These are phyloP conservation scores for Xanthorhoe designata DNA, from an alignment of 2,888 invertebrate species.

Conservation along the genomic window DNA sequence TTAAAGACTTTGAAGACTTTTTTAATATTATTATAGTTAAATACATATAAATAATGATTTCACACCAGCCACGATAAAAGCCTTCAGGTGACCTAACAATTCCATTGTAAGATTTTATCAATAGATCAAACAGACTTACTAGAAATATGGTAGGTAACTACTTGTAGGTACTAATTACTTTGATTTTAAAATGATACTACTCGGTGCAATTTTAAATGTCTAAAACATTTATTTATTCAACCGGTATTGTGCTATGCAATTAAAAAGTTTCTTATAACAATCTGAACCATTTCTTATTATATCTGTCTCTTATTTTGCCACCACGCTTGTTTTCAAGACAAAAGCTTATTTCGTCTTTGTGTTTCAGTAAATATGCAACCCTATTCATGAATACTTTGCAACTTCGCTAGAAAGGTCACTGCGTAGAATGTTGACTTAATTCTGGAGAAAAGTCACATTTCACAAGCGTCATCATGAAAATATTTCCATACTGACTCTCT, in stretches of 20 bases:
- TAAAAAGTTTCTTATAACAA: not conserved
- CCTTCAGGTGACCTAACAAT: too few relatives aligned
- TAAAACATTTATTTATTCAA: not conserved
- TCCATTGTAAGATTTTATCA: too few relatives aligned
- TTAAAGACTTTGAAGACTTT: too few relatives aligned
- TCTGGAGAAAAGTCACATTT: slow-evolving; percentile 7
- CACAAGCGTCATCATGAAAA: not conserved
- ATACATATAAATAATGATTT: too few relatives aligned
- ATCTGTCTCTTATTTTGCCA: not conserved
- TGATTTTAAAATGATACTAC: too few relatives aligned
- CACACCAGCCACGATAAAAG: too few relatives aligned
- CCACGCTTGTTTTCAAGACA: slow-evolving; percentile 3
- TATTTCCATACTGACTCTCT: not conserved
- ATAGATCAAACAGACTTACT: too few relatives aligned
- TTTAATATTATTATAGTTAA: too few relatives aligned
- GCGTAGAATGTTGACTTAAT: slow-evolving; percentile 39
- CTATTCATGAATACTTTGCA: slow-evolving; percentile 22
- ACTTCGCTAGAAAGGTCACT: slow-evolving; percentile 59
- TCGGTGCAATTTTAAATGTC: too few relatives aligned
- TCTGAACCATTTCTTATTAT: not conserved
- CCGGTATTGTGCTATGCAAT: not conserved
- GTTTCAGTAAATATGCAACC: slow-evolving; percentile 20
- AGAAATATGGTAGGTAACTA: too few relatives aligned
- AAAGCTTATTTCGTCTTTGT: slow-evolving; percentile 14
- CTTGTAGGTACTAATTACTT: too few relatives aligned